These are phyloP conservation scores for Elysia crispata DNA, from an alignment of 2,888 invertebrate species.

Conservation along the genomic window DNA sequence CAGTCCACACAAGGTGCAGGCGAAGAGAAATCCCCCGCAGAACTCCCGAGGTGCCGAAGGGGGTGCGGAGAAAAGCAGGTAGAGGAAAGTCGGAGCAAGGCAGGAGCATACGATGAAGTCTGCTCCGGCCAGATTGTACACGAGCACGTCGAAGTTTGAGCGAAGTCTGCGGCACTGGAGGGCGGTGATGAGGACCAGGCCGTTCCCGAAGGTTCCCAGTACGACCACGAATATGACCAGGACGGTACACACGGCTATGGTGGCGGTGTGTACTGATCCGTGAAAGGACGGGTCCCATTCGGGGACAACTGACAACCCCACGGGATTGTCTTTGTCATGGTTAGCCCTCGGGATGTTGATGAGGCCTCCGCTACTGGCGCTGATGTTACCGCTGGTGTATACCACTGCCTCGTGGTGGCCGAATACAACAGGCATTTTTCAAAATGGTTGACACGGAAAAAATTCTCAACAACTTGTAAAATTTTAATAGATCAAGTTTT, in stretches of 20 bases:
- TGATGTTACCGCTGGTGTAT: no score
- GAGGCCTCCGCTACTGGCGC: no score
- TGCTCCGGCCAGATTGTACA: slow-evolving; percentile 65
- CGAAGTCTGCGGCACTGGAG: slow-evolving; percentile 60
- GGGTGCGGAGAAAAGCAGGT: slow-evolving; percentile 63
- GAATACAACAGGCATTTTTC: no score
- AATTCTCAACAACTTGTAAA: no score
- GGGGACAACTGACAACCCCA: neutral
- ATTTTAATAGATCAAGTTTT: no score
- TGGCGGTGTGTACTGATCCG: slow-evolving; percentile 67
- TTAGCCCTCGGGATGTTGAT: no score
- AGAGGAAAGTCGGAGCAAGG: slow-evolving; percentile 66
- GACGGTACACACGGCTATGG: slow-evolving; percentile 68
- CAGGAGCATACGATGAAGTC: slow-evolving; percentile 67
- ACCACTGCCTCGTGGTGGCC: no score
- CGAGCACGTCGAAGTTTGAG: slow-evolving; percentile 63
- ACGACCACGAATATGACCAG: slow-evolving; percentile 66
- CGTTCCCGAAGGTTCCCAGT: slow-evolving; percentile 68
- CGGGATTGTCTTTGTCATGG: no score
- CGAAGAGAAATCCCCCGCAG: slow-evolving; percentile 65
- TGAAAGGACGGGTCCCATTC: slow-evolving; percentile 52
- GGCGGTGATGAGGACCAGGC: slow-evolving; percentile 63
- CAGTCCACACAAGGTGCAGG: slow-evolving; percentile 62
- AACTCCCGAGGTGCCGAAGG: slow-evolving; percentile 64
- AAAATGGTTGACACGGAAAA: no score